phyloP scores from a whole-genome alignment of 2,888 invertebrate species.

The Belgica antarctica region DNA sequence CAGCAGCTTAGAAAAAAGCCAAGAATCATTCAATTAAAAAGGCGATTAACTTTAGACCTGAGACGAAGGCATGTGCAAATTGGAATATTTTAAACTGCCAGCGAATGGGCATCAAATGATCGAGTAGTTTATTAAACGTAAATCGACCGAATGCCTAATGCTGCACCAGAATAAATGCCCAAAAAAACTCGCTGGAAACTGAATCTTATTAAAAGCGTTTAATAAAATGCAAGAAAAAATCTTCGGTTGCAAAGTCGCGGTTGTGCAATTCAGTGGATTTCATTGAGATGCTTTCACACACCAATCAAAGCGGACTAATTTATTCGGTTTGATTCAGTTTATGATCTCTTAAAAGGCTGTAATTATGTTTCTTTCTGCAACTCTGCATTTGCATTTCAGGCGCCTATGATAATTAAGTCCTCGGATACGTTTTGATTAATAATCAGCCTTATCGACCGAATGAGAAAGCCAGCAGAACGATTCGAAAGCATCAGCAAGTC shows the following conservation, averaged over 20 bases:
- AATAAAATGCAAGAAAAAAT: not conserved
- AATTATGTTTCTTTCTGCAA: conserved; percentile 9
- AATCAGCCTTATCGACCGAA: not conserved
- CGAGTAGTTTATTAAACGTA: not conserved
- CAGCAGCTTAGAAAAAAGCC: not conserved
- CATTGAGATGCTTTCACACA: conserved; percentile 31
- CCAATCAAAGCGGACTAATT: conserved; percentile 40
- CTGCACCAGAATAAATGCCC: not conserved
- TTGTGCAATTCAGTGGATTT: conserved; percentile 26
- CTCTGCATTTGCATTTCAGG: conserved; percentile 38
- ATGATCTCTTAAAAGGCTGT: conserved; percentile 5
- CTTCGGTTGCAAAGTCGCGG: not conserved
- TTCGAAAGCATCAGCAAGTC: not conserved
- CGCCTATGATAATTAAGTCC: conserved; percentile 43
- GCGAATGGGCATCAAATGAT: no score
- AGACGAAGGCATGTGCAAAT: not conserved
- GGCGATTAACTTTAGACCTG: not conserved
- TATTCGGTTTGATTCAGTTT: not conserved
- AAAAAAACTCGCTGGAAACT: conserved; percentile 25
- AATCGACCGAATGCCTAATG: conserved; percentile 26
- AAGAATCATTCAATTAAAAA: not conserved
- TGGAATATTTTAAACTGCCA: conserved; percentile 5
- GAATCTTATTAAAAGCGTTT: conserved; percentile 9
- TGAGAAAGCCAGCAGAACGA: not conserved
- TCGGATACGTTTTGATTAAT: conserved; percentile 15